Percentiles rank a stretch among this genome's conserved stretches.
Conservation (phyloP, 2,113 vertebrate species). For the Lates calcarifer region DNA sequence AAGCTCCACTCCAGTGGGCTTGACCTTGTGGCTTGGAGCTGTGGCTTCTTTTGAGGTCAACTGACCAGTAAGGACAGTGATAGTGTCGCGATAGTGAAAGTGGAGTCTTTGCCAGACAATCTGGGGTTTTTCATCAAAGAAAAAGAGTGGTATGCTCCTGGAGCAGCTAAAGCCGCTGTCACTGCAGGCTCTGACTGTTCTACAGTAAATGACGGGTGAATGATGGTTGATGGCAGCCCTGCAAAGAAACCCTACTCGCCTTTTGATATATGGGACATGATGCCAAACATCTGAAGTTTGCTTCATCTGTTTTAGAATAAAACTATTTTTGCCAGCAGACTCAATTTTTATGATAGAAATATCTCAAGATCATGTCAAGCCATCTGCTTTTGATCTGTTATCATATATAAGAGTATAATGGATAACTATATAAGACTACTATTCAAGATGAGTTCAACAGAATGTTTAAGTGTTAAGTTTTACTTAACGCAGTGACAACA, state of each 20-base stretch:
- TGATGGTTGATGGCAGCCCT: conserved; percentile 40
- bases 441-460: too few species aligned
- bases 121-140: neutral
- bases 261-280: conserved; percentile 20
- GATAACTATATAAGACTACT: neutral
- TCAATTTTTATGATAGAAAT: conserved; percentile 46
- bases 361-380: conserved; percentile 20
- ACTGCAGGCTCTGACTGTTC: neutral
- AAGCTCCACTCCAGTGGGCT: conserved; percentile 14
- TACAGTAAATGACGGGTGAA: neutral
- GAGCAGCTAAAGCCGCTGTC: neutral
- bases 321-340: conserved; percentile 28
- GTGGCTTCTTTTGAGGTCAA: conserved; percentile 24
- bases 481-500: neutral
- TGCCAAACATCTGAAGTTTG: conserved; percentile 49
- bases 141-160: neutral
- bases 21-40: conserved; percentile 29
- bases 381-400: neutral
- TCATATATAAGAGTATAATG: neutral
- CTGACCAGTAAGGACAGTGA: conserved; percentile 20
- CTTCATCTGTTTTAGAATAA: conserved; percentile 62
- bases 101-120: neutral
- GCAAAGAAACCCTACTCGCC: conserved; percentile 27
- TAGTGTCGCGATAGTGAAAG: conserved; percentile 18
- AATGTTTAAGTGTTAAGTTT: too few species aligned